Percentiles rank a stretch among this genome's conserved stretches.
Conservation (phyloP, 2,888 invertebrate species). For the Allolobophora icterica region DNA sequence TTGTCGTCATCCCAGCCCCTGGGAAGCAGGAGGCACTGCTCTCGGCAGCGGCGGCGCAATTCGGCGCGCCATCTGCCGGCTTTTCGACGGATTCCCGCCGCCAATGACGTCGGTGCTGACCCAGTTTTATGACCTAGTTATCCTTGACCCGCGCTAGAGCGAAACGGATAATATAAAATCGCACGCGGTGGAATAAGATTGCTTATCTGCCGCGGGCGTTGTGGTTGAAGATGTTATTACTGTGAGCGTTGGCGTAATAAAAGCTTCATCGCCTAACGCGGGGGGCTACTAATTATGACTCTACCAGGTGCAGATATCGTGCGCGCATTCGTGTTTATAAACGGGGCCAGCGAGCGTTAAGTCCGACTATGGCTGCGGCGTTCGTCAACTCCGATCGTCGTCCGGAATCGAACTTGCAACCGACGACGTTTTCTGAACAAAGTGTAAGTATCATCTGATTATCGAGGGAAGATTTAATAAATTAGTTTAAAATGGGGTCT, state of each 20-base stretch:
- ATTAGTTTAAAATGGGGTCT: background rate
- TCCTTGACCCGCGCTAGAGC: background rate
- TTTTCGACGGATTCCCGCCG: slow-evolving; percentile 26
- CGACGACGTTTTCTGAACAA: background rate
- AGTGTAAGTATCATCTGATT: background rate
- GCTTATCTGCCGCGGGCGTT: too few relatives aligned
- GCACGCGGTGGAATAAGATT: background rate
- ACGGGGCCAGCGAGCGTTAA: slow-evolving; percentile 11
- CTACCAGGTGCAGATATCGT: background rate
- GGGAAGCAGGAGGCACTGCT: background rate
- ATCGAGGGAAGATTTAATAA: background rate
- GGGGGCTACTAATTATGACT: background rate
- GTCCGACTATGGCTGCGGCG: background rate
- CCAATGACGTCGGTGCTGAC: slow-evolving; percentile 12
- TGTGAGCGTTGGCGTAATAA: background rate
- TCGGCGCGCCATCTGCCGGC: background rate
- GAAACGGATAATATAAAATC: background rate
- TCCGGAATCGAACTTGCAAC: background rate
- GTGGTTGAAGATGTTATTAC: background rate
- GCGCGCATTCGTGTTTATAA: background rate
- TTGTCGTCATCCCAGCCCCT: slow-evolving; percentile 17
- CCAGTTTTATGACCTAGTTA: background rate
- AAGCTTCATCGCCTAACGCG: background rate
- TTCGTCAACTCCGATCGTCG: background rate
- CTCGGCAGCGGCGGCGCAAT: background rate